phyloP scores from a whole-genome alignment of 2,888 invertebrate species.

The Sinopyrophorus schimmeli region DNA sequence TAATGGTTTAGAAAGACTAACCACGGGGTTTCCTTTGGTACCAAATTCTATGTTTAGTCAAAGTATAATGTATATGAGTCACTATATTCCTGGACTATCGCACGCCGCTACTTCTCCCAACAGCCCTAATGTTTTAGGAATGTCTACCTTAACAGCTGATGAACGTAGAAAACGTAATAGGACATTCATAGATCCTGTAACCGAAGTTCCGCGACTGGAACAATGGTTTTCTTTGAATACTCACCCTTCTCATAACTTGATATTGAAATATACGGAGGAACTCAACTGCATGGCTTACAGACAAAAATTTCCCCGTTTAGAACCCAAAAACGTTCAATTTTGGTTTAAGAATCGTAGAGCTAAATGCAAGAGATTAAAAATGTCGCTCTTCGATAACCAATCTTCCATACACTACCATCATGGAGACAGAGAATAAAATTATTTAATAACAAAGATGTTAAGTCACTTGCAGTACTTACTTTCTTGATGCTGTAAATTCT shows the following conservation, averaged over 20 bases:
- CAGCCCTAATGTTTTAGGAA: conserved; percentile 59
- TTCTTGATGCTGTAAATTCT: conserved; percentile 19
- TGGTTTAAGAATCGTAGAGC: conserved; percentile 99
- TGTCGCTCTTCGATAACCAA: conserved; percentile 80
- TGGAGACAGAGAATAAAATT: conserved; percentile 60
- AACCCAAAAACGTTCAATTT: conserved; percentile 98
- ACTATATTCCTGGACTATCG: conserved; percentile 71
- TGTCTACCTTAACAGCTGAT: conserved; percentile 71
- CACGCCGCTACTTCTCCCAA: conserved; percentile 59
- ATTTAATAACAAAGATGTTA: conserved; percentile 5
- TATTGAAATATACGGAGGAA: conserved; percentile 96
- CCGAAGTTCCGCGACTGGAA: conserved; percentile 92
- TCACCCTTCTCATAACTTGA: conserved; percentile 97
- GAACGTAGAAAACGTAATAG: conserved; percentile 93
- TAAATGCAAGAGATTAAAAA: conserved; percentile 95
- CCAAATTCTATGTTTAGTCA: conserved; percentile 88
- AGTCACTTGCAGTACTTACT: conserved; percentile 24
- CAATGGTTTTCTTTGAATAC: conserved; percentile 98
- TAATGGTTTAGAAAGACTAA: conserved; percentile 54
- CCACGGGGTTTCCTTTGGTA: conserved; percentile 73
- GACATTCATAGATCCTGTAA: conserved; percentile 98
- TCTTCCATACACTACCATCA: conserved; percentile 68
- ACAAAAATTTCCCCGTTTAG: conserved; percentile 97
- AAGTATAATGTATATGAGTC: conserved; percentile 91
- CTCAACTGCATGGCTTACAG: conserved; percentile 95